Conservation (phyloP, 1,140 invertebrate species). For the Zaprionus gabonicus region DNA sequence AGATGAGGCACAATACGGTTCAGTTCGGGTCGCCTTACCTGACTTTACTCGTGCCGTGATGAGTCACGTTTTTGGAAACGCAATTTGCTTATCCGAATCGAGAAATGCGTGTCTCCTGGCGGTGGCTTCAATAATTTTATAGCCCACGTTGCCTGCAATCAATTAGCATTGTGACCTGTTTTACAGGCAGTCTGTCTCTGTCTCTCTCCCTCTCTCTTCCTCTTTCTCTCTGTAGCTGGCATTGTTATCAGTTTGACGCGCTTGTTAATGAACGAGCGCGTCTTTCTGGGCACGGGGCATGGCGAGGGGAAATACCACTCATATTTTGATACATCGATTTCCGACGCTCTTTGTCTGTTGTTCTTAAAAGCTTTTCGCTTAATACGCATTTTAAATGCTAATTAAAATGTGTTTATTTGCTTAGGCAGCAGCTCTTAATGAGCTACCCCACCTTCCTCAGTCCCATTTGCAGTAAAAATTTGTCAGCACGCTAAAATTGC, state of each 20-base stretch:
- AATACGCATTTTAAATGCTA: slow-evolving; percentile 80
- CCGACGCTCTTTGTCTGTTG: slow-evolving; percentile 47
- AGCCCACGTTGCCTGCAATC: slow-evolving; percentile 74
- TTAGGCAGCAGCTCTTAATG: slow-evolving; percentile 33
- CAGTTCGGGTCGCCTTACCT: not conserved
- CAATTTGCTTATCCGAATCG: slow-evolving; percentile 74
- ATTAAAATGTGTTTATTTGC: slow-evolving; percentile 78
- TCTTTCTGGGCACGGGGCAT: not conserved
- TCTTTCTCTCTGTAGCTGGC: slow-evolving; percentile 11
- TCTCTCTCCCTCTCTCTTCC: not conserved
- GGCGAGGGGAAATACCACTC: slow-evolving; percentile 31
- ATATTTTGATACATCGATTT: slow-evolving; percentile 79
- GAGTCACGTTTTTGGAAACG: slow-evolving; percentile 51
- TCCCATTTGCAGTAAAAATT: slow-evolving; percentile 18
- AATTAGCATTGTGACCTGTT: slow-evolving; percentile 81
- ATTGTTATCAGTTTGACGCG: slow-evolving; percentile 75
- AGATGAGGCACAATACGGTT: slow-evolving; percentile 14
- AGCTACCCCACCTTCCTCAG: not conserved
- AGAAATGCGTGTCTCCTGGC: slow-evolving; percentile 79
- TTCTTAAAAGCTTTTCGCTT: slow-evolving; percentile 80
- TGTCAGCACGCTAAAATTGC: not conserved
- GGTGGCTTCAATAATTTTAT: slow-evolving; percentile 79
- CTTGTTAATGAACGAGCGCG: slow-evolving; percentile 76
- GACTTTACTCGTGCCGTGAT: slow-evolving; percentile 14
- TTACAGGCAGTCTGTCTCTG: slow-evolving; percentile 25